Evolutionary conservation across 2,888 invertebrate species (phyloP), one percentile per base, ranked within the genome.

Genomic region (Brachyopa scutellaris): DNA sequence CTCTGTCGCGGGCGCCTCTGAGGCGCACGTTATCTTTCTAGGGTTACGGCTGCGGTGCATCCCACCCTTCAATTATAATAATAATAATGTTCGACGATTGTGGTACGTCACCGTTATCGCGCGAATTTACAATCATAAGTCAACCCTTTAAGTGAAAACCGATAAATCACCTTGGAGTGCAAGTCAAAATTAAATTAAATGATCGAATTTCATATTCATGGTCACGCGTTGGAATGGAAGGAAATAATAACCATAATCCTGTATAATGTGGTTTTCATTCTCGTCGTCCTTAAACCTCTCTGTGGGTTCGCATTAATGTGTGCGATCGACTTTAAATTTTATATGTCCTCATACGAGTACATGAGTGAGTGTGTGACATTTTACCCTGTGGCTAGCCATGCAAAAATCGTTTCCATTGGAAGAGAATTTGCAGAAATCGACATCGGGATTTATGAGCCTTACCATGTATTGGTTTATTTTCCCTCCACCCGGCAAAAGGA

Each of bases 311-410:
- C 49, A 49, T 49, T 49, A 49, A 29, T 36, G 29, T 49, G 26
- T 29, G 15, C 29, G 15, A 33, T 53, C 51, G 51, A 53, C 51
- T 19, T 53, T 33, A 53, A 53, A 53, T 53, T 33, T 53, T 51
- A 17, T 53, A 51, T 31, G 6, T 15, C 5, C 13, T 42, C 5
- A 1, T 19, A 6, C 7, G 47, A 4, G 7, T 29, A n/a, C n/a
- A n/a, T n/a, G n/a, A n/a, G 13, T 17, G 29, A 13, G 31, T 31
- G n/a, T 33, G 33, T n/a, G 19, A 11, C 19, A 33, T n/a, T n/a
- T 33, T 19, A 53, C 33, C 33, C 51, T 53, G n/a, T 13, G n/a
- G 6, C 19, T 53, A 33, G 13, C 33, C 31, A 53, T 2, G 29
- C 31, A 17, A 33, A 29, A 31, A 19, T 15, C 23, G 21, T 31